phyloP scores from a whole-genome alignment of 2,888 invertebrate genomes.

The Rhorus exstirpatorius region DNA sequence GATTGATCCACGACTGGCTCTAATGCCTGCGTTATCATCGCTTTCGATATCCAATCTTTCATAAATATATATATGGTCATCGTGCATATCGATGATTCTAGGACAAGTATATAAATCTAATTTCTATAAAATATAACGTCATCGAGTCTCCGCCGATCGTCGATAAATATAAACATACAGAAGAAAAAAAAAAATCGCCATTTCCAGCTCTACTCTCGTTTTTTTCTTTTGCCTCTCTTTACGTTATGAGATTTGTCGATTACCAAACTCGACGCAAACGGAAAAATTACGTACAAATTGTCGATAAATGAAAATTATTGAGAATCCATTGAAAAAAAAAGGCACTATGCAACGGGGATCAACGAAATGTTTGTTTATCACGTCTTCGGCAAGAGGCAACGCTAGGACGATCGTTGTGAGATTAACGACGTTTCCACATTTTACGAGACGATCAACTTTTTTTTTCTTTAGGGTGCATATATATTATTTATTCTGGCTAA shows the following conservation, averaged over 20 bases:
- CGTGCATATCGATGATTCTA: slow-evolving; percentile 58
- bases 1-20: too few relatives aligned
- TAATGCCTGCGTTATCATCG: too few relatives aligned
- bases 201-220: slow-evolving; percentile 61
- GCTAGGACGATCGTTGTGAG: slow-evolving; percentile 38
- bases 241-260: slow-evolving; percentile 2
- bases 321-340: slow-evolving; percentile 57
- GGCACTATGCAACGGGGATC: slow-evolving; percentile 52
- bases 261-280: slow-evolving; percentile 9
- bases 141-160: slow-evolving; percentile 60
- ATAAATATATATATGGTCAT: neutral
- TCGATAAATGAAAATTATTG: slow-evolving; percentile 27
- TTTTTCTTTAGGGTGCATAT: slow-evolving; percentile 34
- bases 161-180: slow-evolving; percentile 63
- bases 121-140: slow-evolving; percentile 72
- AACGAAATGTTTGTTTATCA: slow-evolving; percentile 21
- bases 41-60: neutral
- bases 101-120: slow-evolving; percentile 74
- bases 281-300: slow-evolving; percentile 22
- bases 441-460: slow-evolving; percentile 27
- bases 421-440: slow-evolving; percentile 4
- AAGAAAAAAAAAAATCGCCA: slow-evolving; percentile 65
- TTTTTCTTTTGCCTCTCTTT: slow-evolving; percentile 10
- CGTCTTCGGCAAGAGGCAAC: slow-evolving; percentile 22
- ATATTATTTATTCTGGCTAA: slow-evolving; percentile 38